Evolutionary conservation across 2,888 invertebrate species (phyloP).

Genomic region (Dastarcus helophoroides): DNA sequence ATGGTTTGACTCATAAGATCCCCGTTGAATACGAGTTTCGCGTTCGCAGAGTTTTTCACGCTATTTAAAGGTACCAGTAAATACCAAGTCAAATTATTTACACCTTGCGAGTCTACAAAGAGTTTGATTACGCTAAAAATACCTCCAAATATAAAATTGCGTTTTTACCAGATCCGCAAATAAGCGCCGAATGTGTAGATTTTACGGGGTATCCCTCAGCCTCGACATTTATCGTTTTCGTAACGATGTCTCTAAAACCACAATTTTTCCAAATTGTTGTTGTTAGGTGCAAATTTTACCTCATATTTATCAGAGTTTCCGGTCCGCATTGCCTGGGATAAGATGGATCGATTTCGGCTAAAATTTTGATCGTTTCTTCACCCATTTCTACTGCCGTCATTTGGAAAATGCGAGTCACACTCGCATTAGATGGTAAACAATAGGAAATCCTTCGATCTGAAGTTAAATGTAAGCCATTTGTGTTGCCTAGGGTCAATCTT

Average conservation of each 20-base stretch:
- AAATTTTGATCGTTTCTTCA: conserved; percentile 40
- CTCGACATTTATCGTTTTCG: conserved; percentile 50
- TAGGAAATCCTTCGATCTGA: conserved; percentile 21
- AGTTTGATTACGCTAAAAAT: neutral
- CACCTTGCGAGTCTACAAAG: conserved; percentile 20
- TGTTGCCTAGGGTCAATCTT: conserved; percentile 24
- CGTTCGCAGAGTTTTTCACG: conserved; percentile 51
- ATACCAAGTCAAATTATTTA: conserved; percentile 33
- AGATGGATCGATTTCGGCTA: conserved; percentile 38
- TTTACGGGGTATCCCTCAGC: conserved; percentile 61
- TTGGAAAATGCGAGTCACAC: conserved; percentile 27
- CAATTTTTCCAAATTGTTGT: neutral
- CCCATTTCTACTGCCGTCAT: conserved; percentile 27
- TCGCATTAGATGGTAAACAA: conserved; percentile 28
- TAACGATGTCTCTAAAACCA: conserved; percentile 45
- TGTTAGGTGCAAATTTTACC: conserved; percentile 24
- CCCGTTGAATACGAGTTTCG: conserved; percentile 49
- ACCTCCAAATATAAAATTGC: neutral
- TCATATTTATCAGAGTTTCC: conserved; percentile 36
- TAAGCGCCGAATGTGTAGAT: conserved; percentile 51
- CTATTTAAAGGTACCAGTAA: conserved; percentile 41
- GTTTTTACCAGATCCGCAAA: conserved; percentile 50
- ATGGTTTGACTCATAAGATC: conserved; percentile 55
- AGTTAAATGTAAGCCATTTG: conserved; percentile 23
- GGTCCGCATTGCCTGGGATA: conserved; percentile 40